phyloP scores from a whole-genome alignment of 2,113 vertebrate species.

The Phocoena sinus region DNA sequence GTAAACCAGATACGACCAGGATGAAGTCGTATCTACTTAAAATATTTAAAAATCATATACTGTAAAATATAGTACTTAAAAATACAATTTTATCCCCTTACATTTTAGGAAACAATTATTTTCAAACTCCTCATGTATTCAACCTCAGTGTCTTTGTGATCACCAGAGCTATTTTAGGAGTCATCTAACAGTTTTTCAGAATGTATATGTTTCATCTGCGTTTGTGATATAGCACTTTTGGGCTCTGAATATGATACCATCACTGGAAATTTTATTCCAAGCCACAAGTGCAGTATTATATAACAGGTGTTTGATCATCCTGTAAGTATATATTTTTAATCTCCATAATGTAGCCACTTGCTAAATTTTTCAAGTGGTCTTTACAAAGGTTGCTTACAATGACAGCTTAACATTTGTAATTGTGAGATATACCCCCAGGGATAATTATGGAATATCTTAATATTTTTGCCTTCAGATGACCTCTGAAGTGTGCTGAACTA shows the following conservation, averaged over 20 bases:
- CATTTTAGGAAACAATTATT: not conserved
- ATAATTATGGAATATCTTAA: not conserved
- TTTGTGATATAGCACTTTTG: not conserved
- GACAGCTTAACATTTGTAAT: not conserved
- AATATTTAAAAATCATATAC: not conserved
- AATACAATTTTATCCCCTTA: not conserved
- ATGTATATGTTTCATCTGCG: not conserved
- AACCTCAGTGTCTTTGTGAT: not conserved
- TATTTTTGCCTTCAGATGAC: not conserved
- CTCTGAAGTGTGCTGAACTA: not conserved
- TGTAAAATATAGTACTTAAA: not conserved
- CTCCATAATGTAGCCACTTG: not conserved
- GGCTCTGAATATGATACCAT: not conserved
- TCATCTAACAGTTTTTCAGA: not conserved
- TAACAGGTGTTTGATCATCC: not conserved
- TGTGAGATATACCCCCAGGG: not conserved
- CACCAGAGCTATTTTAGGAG: not conserved
- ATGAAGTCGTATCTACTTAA: not conserved
- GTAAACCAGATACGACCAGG: not conserved
- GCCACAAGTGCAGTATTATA: not conserved
- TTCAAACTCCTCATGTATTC: not conserved
- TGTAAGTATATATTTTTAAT: not conserved
- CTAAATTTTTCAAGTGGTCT: not conserved
- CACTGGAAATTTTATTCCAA: not conserved
- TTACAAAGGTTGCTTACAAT: not conserved